Percentiles rank a stretch among this genome's conserved stretches.
Conservation (phyloP, 2,888 invertebrate genomes). For the Cantharis rufa region DNA sequence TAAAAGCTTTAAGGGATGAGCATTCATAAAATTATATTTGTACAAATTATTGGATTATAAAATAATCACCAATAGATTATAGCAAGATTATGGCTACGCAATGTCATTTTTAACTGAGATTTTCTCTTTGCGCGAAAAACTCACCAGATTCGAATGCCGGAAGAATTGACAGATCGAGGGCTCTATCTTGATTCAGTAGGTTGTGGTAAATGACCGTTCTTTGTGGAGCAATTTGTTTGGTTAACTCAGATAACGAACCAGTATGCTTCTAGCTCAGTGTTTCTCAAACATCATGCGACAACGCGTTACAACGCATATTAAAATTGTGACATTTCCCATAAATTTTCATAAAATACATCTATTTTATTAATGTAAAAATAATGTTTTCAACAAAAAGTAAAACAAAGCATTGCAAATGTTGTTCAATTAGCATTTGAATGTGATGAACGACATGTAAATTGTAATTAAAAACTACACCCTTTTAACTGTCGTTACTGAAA, state of each 20-base stretch:
- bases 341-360: not conserved
- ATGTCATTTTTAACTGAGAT: not conserved
- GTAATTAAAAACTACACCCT: not conserved
- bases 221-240: not conserved
- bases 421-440: not conserved
- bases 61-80: not conserved
- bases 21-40: constrained; percentile 4
- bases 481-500: not conserved
- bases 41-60: not conserved
- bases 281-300: not conserved
- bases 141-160: not conserved
- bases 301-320: not conserved
- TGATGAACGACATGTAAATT: not conserved
- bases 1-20: not conserved
- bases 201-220: not conserved
- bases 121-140: not conserved
- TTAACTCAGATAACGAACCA: not conserved
- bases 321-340: not conserved
- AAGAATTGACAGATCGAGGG: not conserved
- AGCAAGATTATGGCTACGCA: not conserved
- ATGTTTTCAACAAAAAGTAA: not conserved
- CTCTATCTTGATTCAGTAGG: not conserved
- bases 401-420: not conserved
- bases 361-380: not conserved
- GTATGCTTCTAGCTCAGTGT: not conserved